Evolutionary conservation across 2,113 vertebrate species (phyloP).

Genomic region (Mohoua ochrocephala): DNA sequence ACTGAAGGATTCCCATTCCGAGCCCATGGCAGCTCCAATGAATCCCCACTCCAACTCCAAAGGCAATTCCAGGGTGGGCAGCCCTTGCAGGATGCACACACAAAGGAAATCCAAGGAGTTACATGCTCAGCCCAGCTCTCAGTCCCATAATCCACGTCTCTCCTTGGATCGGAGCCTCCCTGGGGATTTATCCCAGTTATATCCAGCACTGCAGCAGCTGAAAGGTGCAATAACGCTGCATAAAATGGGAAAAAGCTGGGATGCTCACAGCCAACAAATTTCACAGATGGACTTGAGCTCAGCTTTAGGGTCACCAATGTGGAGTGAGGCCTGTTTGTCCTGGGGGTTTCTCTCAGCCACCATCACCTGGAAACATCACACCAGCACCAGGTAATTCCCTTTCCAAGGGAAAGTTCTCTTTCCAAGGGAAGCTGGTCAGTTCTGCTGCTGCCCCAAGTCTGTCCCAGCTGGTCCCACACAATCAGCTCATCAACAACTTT

Average conservation of each 20-base stretch:
- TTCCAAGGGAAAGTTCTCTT: neutral
- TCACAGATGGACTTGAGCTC: neutral
- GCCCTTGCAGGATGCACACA: neutral
- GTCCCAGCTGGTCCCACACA: neutral
- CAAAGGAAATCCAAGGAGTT: neutral
- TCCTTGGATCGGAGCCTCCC: neutral
- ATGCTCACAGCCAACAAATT: fast-evolving
- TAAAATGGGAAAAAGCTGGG: fast-evolving
- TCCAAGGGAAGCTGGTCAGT: neutral
- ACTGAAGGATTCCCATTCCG: neutral
- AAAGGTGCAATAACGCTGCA: fast-evolving
- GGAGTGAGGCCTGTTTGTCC: fast-evolving
- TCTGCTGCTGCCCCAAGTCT: neutral
- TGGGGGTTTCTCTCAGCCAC: neutral
- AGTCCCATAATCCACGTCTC: neutral
- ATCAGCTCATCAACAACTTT: neutral
- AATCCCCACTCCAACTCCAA: neutral
- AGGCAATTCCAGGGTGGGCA: neutral
- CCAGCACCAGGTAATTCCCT: neutral
- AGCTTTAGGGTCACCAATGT: fast-evolving
- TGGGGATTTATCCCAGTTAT: neutral
- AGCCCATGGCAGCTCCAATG: neutral
- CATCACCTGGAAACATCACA: neutral
- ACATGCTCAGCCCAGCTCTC: fast-evolving
- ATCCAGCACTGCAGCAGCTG: neutral